These are phyloP conservation scores for Tryphoninae sp. DNA, from an alignment of 2,888 invertebrate genomes.

Conservation along the genomic window DNA sequence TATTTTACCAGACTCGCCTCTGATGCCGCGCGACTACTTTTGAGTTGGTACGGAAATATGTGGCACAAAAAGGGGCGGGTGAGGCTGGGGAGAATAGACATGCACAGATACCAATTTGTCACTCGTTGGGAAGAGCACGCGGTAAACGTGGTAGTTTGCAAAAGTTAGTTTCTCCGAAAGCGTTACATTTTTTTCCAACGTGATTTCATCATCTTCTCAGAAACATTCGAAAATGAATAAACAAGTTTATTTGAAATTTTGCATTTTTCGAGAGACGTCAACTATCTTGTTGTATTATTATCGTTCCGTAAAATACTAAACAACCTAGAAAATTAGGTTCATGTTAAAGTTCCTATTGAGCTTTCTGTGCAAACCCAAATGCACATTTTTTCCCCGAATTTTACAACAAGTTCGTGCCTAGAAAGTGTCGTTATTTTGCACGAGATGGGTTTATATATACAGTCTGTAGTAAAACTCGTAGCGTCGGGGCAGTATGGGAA, in stretches of 20 bases:
- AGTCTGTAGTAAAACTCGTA: neutral
- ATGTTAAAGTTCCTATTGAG: too few species aligned
- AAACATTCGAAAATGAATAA: neutral
- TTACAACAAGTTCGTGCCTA: constrained; percentile 1
- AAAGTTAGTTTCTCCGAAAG: neutral
- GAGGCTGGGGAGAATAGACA: constrained; percentile 16
- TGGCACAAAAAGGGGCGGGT: constrained; percentile 32
- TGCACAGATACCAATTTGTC: constrained; percentile 46
- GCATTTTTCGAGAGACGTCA: neutral
- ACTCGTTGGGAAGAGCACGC: constrained; percentile 12
- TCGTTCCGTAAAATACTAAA: too few species aligned
- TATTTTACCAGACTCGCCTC: constrained; percentile 59
- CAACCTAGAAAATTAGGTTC: too few species aligned
- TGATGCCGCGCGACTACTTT: constrained; percentile 59
- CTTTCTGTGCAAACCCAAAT: neutral
- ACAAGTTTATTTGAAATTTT: neutral
- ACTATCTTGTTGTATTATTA: too few species aligned
- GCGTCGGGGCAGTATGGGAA: neutral
- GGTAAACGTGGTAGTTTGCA: neutral
- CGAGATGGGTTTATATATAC: constrained; percentile 14
- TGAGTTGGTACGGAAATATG: constrained; percentile 56
- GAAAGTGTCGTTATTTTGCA: constrained; percentile 4
- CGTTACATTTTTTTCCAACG: constrained; percentile 3
- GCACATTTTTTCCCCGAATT: neutral
- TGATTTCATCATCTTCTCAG: neutral